A percentile compares a stretch with the other conserved stretches of the same genome.
Conservation (phyloP, 2,797 vertebrate species). For the Muscicapa striata region DNA sequence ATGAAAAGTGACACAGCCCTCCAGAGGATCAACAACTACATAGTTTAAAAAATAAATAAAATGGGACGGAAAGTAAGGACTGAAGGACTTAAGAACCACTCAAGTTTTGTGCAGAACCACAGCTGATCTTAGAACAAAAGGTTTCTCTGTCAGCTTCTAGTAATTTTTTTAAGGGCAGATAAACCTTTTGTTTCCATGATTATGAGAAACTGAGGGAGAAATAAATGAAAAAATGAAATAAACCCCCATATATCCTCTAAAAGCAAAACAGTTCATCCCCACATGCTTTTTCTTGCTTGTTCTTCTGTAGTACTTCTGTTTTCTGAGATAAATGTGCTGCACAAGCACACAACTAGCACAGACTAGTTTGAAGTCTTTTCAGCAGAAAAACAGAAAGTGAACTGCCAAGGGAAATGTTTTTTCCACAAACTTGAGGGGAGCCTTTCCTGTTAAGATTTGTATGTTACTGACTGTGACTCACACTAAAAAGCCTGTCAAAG, state of each 20-base stretch:
- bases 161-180: conserved; percentile 47
- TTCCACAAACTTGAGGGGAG: not conserved
- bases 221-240: not conserved
- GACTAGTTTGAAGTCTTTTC: not conserved
- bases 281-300: not conserved
- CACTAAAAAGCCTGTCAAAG: conserved; percentile 4
- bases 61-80: not conserved
- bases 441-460: not conserved
- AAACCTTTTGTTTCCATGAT: conserved; percentile 44
- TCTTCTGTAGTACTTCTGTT: not conserved
- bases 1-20: not conserved
- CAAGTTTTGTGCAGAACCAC: conserved; percentile 34
- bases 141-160: conserved; percentile 40
- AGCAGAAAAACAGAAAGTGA: not conserved
- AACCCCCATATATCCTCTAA: not conserved
- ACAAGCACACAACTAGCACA: not conserved
- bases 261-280: not conserved
- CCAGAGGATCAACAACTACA: not conserved
- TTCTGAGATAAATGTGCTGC: not conserved
- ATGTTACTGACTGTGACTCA: not conserved
- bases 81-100: conserved; percentile 4
- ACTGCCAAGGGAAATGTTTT: not conserved
- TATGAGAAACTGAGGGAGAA: conserved; percentile 5
- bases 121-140: conserved; percentile 34
- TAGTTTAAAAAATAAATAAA: not conserved